A percentile compares a stretch with the other conserved stretches of the same genome.
Conservation (phyloP, 2,797 vertebrate species). For the Emys orbicularis region DNA sequence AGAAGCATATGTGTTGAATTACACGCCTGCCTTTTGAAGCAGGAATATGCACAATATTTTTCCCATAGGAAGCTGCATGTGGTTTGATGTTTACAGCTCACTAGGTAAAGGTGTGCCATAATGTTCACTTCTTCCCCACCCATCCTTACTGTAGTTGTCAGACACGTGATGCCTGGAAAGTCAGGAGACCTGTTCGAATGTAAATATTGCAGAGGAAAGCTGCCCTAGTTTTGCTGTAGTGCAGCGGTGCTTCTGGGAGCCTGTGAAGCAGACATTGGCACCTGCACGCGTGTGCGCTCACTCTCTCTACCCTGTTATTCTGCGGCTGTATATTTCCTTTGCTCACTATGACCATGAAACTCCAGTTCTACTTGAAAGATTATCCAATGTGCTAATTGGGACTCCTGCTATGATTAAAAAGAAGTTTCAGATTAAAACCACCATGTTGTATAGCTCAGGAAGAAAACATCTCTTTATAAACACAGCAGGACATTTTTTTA, state of each 20-base stretch:
- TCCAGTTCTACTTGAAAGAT: slow-evolving; percentile 80
- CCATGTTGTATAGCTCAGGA: slow-evolving; percentile 77
- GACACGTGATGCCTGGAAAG: fast-evolving
- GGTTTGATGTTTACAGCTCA: neutral
- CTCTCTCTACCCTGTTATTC: neutral
- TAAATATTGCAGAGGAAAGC: fast-evolving
- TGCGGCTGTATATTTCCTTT: slow-evolving; percentile 37
- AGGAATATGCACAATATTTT: neutral
- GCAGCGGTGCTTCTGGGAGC: neutral
- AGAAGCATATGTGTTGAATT: slow-evolving; percentile 67
- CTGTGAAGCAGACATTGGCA: neutral
- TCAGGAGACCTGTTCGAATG: neutral
- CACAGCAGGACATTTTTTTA: slow-evolving; percentile 71
- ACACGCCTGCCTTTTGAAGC: slow-evolving; percentile 56
- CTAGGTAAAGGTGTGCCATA: fast-evolving
- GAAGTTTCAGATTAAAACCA: slow-evolving; percentile 84
- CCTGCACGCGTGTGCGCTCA: neutral
- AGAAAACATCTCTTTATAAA: slow-evolving; percentile 84
- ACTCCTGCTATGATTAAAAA: slow-evolving; percentile 87
- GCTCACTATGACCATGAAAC: slow-evolving; percentile 60
- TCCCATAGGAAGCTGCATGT: slow-evolving; percentile 18
- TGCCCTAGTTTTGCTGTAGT: neutral
- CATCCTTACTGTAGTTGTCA: neutral
- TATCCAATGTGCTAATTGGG: slow-evolving; percentile 84
- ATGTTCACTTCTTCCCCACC: fast-evolving